Percentiles rank a stretch among this genome's conserved stretches.
These are phyloP conservation scores for Pelvicachromis taeniatus DNA, from an alignment of 2,113 vertebrate genomes.

Conservation along the genomic window DNA sequence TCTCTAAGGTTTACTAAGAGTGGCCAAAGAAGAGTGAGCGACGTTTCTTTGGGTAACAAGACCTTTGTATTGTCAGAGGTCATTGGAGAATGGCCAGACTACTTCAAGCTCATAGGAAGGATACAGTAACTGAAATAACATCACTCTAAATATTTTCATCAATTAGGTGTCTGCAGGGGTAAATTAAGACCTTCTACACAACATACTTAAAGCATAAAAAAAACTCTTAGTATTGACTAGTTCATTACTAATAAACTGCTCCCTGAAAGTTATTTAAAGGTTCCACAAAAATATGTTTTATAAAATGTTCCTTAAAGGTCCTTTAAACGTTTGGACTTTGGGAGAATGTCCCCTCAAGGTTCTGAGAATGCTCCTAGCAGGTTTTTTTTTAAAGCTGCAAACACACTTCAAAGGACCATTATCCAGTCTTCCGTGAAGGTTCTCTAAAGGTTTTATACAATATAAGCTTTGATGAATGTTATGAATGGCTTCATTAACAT, in stretches of 20 bases:
- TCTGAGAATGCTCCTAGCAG: neutral
- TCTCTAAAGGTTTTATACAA: neutral
- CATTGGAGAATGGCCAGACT: neutral
- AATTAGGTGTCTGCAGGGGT: neutral
- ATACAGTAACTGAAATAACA: accelerated
- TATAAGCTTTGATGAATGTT: neutral
- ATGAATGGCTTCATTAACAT: neutral
- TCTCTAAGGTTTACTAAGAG: neutral
- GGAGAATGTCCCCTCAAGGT: accelerated
- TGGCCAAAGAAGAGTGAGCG: accelerated
- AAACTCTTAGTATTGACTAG: neutral
- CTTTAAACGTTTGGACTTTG: neutral
- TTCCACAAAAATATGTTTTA: neutral
- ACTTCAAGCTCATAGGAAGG: neutral
- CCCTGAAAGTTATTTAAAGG: neutral
- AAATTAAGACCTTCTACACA: neutral
- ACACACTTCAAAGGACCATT: neutral
- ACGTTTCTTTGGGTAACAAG: neutral
- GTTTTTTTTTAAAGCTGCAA: neutral
- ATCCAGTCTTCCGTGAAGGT: neutral
- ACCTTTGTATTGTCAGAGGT: neutral
- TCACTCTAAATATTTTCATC: neutral
- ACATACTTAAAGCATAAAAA: neutral
- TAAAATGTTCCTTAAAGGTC: neutral
- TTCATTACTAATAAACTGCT: neutral